These are phyloP conservation scores for Rhagonycha fulva DNA, from an alignment of 2,888 invertebrate species.

Conservation along the genomic window DNA sequence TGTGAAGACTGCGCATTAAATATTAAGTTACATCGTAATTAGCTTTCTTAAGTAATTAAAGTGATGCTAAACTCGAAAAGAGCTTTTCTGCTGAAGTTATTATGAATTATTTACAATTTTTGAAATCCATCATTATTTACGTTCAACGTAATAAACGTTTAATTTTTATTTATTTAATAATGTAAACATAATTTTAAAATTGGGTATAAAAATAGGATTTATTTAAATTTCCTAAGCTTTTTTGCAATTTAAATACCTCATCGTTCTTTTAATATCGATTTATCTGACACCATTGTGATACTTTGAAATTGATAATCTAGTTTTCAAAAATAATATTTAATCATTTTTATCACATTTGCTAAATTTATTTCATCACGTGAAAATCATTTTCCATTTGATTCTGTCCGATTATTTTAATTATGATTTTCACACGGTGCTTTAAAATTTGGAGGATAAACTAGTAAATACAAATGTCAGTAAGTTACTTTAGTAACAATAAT, in stretches of 20 bases:
- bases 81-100: not conserved
- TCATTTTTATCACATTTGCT: not conserved
- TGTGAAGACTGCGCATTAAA: not conserved
- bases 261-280: not conserved
- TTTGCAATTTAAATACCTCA: not conserved
- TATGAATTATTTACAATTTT: not conserved
- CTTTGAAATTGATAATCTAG: not conserved
- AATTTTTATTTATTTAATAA: not conserved
- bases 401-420: not conserved
- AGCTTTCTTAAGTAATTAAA: not conserved
- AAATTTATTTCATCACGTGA: not conserved
- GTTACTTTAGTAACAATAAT: too few species aligned
- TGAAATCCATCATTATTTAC: not conserved
- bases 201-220: not conserved
- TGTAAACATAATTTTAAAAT: not conserved
- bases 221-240: not conserved
- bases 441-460: not conserved
- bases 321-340: not conserved
- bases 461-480: too few species aligned
- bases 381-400: not conserved
- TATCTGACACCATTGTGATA: not conserved
- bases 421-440: not conserved
- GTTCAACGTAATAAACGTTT: not conserved
- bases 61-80: not conserved
- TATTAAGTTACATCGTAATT: not conserved